phyloP scores from a whole-genome alignment of 2,113 vertebrate species.

The Istiophorus platypterus region DNA sequence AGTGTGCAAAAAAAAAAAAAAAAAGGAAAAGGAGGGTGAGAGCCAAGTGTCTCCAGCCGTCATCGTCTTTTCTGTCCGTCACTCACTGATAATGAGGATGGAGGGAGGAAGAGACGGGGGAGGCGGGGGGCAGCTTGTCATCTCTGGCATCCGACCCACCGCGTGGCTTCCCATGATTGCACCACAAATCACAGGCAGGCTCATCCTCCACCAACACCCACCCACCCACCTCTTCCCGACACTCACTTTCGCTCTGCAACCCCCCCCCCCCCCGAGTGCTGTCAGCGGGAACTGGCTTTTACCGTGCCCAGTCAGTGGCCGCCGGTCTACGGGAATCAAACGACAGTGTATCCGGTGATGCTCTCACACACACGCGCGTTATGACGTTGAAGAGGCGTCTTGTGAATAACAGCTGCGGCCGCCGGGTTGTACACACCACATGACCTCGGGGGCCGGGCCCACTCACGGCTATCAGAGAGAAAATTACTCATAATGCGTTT shows the following conservation, averaged over 20 bases:
- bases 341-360: conserved; percentile 43
- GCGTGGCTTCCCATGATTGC: conserved; percentile 43
- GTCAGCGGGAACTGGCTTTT: conserved; percentile 60
- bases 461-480: background rate
- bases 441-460: conserved; percentile 21
- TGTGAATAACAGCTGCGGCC: conserved; percentile 22
- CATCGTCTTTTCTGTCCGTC: conserved; percentile 18
- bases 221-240: conserved; percentile 60
- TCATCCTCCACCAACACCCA: conserved; percentile 24
- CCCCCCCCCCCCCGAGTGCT: background rate
- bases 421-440: background rate
- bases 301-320: conserved; percentile 53
- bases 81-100: too few relatives aligned
- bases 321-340: conserved; percentile 60
- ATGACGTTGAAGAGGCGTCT: conserved; percentile 23
- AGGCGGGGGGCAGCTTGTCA: conserved; percentile 26
- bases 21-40: background rate
- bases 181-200: conserved; percentile 42
- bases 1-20: background rate
- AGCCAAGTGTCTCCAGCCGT: background rate
- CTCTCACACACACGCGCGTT: too few relatives aligned
- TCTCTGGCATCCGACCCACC: conserved; percentile 16
- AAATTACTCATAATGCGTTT: background rate
- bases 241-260: conserved; percentile 43
- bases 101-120: too few relatives aligned